Conservation (phyloP, 2,888 invertebrate species). For the Aspidiotus destructor region DNA sequence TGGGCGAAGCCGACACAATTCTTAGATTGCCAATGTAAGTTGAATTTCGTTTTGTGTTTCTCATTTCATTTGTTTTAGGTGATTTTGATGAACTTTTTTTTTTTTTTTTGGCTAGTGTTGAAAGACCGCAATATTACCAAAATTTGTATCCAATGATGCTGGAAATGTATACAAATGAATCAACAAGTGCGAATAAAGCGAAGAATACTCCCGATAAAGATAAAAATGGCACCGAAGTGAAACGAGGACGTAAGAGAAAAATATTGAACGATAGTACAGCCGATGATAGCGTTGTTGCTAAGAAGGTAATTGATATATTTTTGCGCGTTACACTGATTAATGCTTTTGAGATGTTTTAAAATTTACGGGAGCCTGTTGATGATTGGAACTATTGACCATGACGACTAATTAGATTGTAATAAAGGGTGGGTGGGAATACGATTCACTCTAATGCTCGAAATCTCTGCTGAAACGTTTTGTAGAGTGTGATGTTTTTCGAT, state of each 20-base stretch:
- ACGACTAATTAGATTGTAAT: too few relatives aligned
- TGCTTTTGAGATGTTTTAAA: too few relatives aligned
- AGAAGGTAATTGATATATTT: neutral
- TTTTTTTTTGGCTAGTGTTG: conserved; percentile 14
- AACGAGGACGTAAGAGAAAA: conserved; percentile 23
- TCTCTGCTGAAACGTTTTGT: too few relatives aligned
- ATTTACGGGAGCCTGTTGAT: too few relatives aligned
- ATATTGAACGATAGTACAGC: neutral
- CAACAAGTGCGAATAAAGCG: neutral
- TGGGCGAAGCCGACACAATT: conserved; percentile 64
- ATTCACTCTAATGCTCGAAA: too few relatives aligned
- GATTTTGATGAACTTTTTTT: neutral
- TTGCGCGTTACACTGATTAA: too few relatives aligned
- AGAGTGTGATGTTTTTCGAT: too few relatives aligned
- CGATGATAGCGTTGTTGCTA: neutral
- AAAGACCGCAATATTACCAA: conserved; percentile 21
- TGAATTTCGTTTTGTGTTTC: neutral
- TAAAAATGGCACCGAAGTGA: conserved; percentile 18
- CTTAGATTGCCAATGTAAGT: conserved; percentile 40
- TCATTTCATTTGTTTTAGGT: neutral
- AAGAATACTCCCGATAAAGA: neutral
- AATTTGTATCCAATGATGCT: conserved; percentile 25
- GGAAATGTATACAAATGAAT: conserved; percentile 3
- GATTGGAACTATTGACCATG: too few relatives aligned
- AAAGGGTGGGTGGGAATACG: too few relatives aligned